These are phyloP conservation scores for Sebastiscus tertius DNA, from an alignment of 2,797 vertebrate species.

Conservation along the genomic window DNA sequence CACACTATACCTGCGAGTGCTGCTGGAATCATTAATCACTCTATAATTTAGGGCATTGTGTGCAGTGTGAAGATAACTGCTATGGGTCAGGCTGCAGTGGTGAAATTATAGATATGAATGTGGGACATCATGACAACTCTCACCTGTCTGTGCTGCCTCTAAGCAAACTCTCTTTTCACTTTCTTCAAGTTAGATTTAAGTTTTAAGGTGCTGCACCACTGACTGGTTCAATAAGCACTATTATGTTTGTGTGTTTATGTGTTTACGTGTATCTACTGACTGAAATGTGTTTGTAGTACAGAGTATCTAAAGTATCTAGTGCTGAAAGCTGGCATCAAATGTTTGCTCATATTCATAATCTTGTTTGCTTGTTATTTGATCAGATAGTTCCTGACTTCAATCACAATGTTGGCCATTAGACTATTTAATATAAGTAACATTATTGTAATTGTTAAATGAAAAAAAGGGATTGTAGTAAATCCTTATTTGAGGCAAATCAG, in stretches of 20 bases:
- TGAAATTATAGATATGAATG: constrained; percentile 51
- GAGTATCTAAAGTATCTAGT: background rate
- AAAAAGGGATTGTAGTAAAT: background rate
- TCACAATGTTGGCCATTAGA: background rate
- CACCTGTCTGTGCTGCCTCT: constrained; percentile 26
- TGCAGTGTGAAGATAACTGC: constrained; percentile 43
- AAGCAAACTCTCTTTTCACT: background rate
- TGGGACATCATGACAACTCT: constrained; percentile 45
- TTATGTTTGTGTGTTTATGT: constrained; percentile 4
- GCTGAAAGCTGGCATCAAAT: constrained; percentile 5
- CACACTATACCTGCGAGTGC: constrained; percentile 10
- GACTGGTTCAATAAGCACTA: constrained; percentile 31
- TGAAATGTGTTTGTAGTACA: constrained; percentile 8
- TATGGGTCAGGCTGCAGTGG: constrained; percentile 29
- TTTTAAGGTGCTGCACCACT: constrained; percentile 7
- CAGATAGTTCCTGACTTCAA: background rate
- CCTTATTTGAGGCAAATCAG: background rate
- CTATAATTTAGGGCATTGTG: constrained; percentile 61
- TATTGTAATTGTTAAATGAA: background rate
- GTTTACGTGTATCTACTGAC: background rate
- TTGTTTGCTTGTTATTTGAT: background rate
- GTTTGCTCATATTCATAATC: background rate
- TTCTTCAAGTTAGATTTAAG: constrained; percentile 9
- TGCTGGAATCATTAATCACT: constrained; percentile 60
- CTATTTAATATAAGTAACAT: background rate